phyloP scores from a whole-genome alignment of 2,888 invertebrate genomes.

The Allygus modestus region DNA sequence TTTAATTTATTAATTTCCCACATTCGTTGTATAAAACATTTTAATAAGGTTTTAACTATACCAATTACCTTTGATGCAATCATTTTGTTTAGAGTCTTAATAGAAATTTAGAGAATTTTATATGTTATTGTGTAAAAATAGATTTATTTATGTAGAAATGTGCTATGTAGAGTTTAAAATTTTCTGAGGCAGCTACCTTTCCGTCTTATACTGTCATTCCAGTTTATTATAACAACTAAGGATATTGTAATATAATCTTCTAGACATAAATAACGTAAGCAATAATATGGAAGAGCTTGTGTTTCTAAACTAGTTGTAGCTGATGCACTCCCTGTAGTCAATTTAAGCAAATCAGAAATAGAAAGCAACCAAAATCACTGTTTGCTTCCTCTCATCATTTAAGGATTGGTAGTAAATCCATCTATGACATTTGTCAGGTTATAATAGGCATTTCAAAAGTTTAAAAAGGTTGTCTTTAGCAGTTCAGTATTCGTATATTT shows the following conservation, averaged over 20 bases:
- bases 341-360: slow-evolving; percentile 27
- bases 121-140: neutral
- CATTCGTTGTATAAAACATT: too few relatives aligned
- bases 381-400: slow-evolving; percentile 17
- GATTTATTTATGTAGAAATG: neutral
- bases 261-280: neutral
- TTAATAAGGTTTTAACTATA: too few relatives aligned
- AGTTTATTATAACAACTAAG: neutral
- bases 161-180: neutral
- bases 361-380: slow-evolving; percentile 27
- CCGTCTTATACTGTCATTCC: slow-evolving; percentile 9
- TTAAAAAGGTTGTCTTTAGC: too few relatives aligned
- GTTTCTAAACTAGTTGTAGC: slow-evolving; percentile 26
- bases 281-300: slow-evolving; percentile 39
- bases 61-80: neutral
- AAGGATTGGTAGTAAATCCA: neutral
- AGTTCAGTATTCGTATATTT: too few relatives aligned
- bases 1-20: too few relatives aligned
- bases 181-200: neutral
- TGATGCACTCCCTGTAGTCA: slow-evolving; percentile 48
- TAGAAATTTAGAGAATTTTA: neutral
- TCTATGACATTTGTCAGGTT: too few relatives aligned
- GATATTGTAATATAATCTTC: neutral
- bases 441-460: too few relatives aligned
- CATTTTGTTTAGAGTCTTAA: neutral